phyloP scores from a whole-genome alignment of 2,797 vertebrate genomes.

The Eurystomus glaucurus region DNA sequence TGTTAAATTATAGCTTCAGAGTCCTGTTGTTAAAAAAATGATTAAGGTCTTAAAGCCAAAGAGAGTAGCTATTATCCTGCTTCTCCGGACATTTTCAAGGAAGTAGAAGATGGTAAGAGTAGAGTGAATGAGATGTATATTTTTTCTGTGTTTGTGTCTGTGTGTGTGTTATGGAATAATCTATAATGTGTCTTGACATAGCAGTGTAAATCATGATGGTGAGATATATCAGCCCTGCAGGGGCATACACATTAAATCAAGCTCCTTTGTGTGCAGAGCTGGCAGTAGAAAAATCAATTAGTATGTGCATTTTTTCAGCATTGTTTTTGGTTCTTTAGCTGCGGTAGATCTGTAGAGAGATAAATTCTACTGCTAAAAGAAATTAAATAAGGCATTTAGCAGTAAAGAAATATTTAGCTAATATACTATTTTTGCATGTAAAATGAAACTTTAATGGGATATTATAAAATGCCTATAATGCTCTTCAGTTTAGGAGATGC shows the following conservation, averaged over 20 bases:
- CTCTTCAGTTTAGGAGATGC: neutral
- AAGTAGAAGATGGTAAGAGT: conserved; percentile 83
- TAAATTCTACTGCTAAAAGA: neutral
- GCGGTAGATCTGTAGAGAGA: neutral
- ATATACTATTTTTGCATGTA: neutral
- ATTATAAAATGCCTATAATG: neutral
- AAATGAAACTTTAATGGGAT: conserved; percentile 7
- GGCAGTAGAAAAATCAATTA: neutral
- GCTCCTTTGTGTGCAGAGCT: neutral
- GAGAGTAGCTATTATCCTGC: conserved; percentile 89
- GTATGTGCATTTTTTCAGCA: neutral
- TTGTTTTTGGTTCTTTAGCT: neutral
- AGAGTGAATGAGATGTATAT: neutral
- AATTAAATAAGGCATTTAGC: neutral
- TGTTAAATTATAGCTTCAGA: conserved; percentile 82
- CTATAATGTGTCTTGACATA: neutral
- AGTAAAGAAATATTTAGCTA: neutral
- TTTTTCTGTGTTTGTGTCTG: neutral
- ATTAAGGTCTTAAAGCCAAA: conserved; percentile 84
- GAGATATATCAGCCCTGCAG: neutral
- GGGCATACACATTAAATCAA: neutral
- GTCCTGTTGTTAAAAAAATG: conserved; percentile 85
- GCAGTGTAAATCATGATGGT: neutral
- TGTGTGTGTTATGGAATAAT: neutral
- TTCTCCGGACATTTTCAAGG: conserved; percentile 81